These are phyloP conservation scores for Centrocercus urophasianus DNA, from an alignment of 2,113 vertebrate genomes.

Conservation along the genomic window DNA sequence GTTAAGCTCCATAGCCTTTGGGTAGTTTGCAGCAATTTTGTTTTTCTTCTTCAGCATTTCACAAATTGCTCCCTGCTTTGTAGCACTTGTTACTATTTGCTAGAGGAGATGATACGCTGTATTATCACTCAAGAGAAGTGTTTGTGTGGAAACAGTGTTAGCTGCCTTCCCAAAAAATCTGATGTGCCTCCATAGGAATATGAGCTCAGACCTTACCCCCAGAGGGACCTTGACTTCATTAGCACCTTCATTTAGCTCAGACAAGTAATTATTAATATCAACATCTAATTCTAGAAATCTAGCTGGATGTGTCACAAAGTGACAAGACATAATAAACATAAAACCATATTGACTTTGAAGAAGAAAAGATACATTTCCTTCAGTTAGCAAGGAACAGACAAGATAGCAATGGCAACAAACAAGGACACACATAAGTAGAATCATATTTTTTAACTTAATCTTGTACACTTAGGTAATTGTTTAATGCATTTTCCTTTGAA, in stretches of 20 bases:
- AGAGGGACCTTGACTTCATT: slow-evolving; percentile 50
- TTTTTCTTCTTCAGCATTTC: neutral
- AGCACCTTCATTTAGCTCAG: slow-evolving; percentile 60
- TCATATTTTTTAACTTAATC: neutral
- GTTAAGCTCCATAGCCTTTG: slow-evolving; percentile 37
- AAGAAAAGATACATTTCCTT: neutral
- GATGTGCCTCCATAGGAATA: neutral
- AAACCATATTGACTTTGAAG: neutral
- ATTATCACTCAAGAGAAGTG: neutral
- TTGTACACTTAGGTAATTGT: neutral
- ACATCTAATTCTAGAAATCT: slow-evolving; percentile 52
- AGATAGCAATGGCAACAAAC: neutral
- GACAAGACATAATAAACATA: slow-evolving; percentile 51
- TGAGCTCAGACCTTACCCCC: neutral
- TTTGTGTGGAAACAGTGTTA: neutral
- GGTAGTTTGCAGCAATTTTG: slow-evolving; percentile 2
- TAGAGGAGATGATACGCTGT: neutral
- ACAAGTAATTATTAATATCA: slow-evolving; percentile 64
- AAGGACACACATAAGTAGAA: neutral
- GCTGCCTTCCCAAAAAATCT: slow-evolving; percentile 42
- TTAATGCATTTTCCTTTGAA: neutral
- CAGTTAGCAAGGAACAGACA: neutral
- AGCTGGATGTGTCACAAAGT: slow-evolving; percentile 40
- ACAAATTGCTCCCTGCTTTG: slow-evolving; percentile 3
- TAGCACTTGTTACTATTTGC: slow-evolving; percentile 41